Base-by-base conservation (phyloP, 2,113 vertebrate genomes). In the Erythrocercus mccallii region DNA sequence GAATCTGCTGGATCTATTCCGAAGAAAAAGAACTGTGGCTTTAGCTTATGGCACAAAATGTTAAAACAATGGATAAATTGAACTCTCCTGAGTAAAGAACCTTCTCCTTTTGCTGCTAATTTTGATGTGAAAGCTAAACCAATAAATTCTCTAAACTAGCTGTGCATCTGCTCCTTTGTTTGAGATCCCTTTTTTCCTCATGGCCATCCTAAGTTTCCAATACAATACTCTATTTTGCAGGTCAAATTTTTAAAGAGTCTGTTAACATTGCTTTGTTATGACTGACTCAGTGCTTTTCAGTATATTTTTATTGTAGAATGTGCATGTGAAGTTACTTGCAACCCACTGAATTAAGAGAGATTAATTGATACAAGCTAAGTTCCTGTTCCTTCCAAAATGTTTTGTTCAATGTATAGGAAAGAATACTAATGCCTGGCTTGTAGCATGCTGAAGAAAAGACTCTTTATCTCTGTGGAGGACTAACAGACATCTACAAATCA, bases 1-100 rank as follows among this genome's bases (percentile, higher is more conserved):
- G 96, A 96, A 92, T 88, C 92, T 85, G 96, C 97, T 96, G 97
- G 93, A 66, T 78, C 65, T 65, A 37, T 68, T 84, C 85, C 11
- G 51, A 71, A 90, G 66, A 48, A 80, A 85, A 82, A 87, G 84
- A 91, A 14, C n/a, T 12, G 11, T 16, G 23, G 21, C 77, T 92
- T 92, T 94, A 7, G 88, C 93, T 94, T 44, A 60, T 53, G 81
- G 90, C 77, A 81, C 76, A 77, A 56, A 25, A 57, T 62, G 64
- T 69, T 79, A 93, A 95, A 96, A 97, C 93, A 96, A 95, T 86
- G 93, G 74, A 42, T 48, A 94, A 86, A 58, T 4, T 87, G 72
- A 97, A 94, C 65, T 47, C 77, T 97, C 88, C 40, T 53, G 86
- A 82, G 87, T 54, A 93, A 86, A 92, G 48, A 78, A 91, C 58